Evolutionary conservation across 2,797 vertebrate genomes (phyloP), one percentile per base, ranked within the genome.

Genomic region (Pseudocheirus occidentalis): DNA sequence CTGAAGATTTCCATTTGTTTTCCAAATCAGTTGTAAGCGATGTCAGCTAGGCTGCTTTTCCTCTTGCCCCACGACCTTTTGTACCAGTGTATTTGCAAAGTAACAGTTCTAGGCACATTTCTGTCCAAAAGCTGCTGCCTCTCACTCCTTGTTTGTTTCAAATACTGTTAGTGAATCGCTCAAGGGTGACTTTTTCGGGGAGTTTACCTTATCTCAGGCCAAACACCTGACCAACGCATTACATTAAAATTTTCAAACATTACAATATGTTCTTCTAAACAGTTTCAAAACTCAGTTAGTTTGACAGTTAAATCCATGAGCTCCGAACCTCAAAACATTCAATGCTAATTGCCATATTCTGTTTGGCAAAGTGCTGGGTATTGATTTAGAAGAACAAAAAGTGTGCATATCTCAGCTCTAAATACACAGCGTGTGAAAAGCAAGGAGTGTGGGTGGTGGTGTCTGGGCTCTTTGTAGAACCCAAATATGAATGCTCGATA

Each of bases 271-370:
- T 54, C 55, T 91, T 96, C 66, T 95, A 94, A 96, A 92, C 94
- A 93, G 92, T 95, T 94, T 93, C 55, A 92, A 66, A 53, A 89
- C 93, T 95, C 55, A 92, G 90, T 96, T 91, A 95, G 0, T 87
- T 96, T 98, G 96, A 95, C 87, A 95, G 58, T 59, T 95, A 66
- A 96, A 92, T 97, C 81, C 12, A 1, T 95, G 94, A 96, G 91
- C 87, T 97, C 58, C 96, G 93, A 66, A 52, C 97, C n/a, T 94
- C 90, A 94, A 95, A 96, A 73, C 95, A 53, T 58, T 90, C 92
- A 92, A 90, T 97, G 46, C 93, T 97, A 96, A 95, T 97, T 97
- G 95, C 90, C 94, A 52, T 96, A 91, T 97, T 96, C 95, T 93
- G 56, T 97, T 96, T 52, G 16, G 96, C 92, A 96, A 95, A 95